Conservation (phyloP, 2,888 invertebrate species). For the Tetragonisca angustula region DNA sequence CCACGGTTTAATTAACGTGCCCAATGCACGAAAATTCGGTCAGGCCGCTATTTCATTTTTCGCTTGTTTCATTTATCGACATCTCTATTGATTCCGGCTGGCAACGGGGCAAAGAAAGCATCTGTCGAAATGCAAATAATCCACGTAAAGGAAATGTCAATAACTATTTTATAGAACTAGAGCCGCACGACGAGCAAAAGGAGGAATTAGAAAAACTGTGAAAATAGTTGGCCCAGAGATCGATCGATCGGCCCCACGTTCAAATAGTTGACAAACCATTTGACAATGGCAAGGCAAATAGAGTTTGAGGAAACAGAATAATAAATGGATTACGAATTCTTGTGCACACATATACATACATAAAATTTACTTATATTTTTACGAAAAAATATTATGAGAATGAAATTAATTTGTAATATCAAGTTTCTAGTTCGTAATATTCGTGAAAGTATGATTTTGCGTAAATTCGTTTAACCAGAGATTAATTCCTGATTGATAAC, state of each 20-base stretch:
- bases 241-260: neutral
- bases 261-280: neutral
- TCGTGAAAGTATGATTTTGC: too few relatives aligned
- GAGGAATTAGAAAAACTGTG: neutral
- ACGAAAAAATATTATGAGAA: neutral
- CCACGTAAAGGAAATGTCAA: neutral
- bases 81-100: neutral
- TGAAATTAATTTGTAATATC: too few relatives aligned
- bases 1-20: neutral
- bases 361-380: neutral
- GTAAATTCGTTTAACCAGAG: too few relatives aligned
- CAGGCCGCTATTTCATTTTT: neutral
- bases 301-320: neutral
- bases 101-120: neutral
- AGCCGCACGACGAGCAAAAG: neutral
- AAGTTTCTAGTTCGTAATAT: too few relatives aligned
- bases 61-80: slow-evolving; percentile 1
- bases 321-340: neutral
- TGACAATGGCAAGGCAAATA: neutral
- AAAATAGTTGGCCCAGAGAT: neutral
- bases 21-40: neutral
- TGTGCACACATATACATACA: neutral
- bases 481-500: too few relatives aligned
- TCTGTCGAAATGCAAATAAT: slow-evolving; percentile 4
- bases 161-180: neutral